phyloP scores from a whole-genome alignment of 2,888 invertebrate species.

The Pandemis corylana region DNA sequence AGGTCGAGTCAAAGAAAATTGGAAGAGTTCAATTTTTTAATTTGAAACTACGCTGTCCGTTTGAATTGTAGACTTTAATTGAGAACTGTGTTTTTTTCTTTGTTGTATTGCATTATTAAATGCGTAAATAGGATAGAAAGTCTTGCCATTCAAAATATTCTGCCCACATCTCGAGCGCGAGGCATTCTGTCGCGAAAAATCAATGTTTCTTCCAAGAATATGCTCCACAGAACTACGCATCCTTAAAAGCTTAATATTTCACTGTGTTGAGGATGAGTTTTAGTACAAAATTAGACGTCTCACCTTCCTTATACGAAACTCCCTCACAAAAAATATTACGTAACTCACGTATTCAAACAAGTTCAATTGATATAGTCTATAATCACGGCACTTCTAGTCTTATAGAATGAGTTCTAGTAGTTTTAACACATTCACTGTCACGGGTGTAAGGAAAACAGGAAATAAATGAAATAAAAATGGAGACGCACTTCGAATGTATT shows the following conservation, averaged over 20 bases:
- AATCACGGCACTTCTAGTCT: conserved; percentile 48
- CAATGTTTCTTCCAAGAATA: conserved; percentile 48
- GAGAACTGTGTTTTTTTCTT: no score
- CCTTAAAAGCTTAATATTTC: neutral
- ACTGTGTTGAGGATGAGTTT: neutral
- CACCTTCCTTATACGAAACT: conserved; percentile 49
- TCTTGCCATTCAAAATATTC: conserved; percentile 4
- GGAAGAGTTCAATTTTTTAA: neutral
- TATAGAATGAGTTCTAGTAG: conserved; percentile 42
- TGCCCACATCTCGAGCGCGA: neutral
- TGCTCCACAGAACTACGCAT: no score
- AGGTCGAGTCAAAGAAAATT: neutral
- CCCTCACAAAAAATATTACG: conserved; percentile 58
- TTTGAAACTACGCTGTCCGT: neutral
- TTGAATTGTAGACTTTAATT: neutral
- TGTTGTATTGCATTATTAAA: neutral
- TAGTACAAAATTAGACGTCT: conserved; percentile 42
- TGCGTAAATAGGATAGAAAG: neutral
- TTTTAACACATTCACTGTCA: conserved; percentile 35
- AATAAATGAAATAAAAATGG: conserved; percentile 78
- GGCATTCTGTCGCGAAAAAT: conserved; percentile 48
- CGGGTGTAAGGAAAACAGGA: conserved; percentile 56
- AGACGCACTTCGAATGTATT: conserved; percentile 59
- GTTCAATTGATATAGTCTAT: neutral
- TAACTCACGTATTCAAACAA: conserved; percentile 44